These are phyloP conservation scores for Limonius californicus DNA, from an alignment of 1,140 invertebrate species.

Conservation along the genomic window DNA sequence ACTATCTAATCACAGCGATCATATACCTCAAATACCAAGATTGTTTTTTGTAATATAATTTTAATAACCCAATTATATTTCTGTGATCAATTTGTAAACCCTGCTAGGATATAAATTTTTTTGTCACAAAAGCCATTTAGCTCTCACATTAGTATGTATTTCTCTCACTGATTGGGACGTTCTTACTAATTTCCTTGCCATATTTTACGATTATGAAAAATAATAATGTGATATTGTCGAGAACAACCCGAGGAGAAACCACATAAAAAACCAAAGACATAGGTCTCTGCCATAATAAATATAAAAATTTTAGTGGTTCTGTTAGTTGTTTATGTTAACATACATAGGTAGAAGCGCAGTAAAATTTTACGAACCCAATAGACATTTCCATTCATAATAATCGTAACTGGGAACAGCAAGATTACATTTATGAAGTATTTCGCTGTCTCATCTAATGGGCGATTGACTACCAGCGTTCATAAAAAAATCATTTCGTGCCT, in stretches of 20 bases:
- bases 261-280: neutral
- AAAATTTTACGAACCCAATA: conserved; percentile 20
- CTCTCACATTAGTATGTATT: conserved; percentile 12
- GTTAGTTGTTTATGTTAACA: conserved; percentile 4
- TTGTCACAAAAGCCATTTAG: neutral
- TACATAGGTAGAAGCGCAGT: conserved; percentile 14
- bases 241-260: neutral
- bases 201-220: conserved; percentile 2
- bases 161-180: neutral
- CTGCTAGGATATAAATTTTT: too few species aligned
- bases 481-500: too few species aligned
- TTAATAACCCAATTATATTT: too few species aligned
- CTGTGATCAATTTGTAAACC: too few species aligned
- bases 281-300: conserved; percentile 15
- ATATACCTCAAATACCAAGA: too few species aligned
- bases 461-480: conserved; percentile 1
- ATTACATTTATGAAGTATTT: conserved; percentile 2
- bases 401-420: conserved; percentile 2
- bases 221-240: neutral
- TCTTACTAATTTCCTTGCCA: neutral
- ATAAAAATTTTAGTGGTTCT: conserved; percentile 20
- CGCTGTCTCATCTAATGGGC: neutral
- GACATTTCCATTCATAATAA: conserved; percentile 22
- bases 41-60: too few species aligned
- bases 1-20: too few species aligned